Conservation (phyloP, 1,140 invertebrate genomes). For the Halesus radiatus region DNA sequence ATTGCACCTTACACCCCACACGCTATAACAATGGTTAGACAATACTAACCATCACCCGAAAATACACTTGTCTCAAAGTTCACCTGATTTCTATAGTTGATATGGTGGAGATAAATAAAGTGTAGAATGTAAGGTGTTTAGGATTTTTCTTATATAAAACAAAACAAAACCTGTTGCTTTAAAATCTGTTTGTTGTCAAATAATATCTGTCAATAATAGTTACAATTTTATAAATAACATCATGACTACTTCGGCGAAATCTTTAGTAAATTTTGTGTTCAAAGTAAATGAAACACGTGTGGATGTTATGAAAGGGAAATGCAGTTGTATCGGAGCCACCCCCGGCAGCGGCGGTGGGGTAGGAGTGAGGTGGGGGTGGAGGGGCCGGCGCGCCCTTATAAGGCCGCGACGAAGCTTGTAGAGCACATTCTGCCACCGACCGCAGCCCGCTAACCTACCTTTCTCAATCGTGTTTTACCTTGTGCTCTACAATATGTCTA, state of each 20-base stretch:
- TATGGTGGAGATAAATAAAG: not conserved
- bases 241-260: no score
- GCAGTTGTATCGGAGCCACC: constrained; percentile 27
- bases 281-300: not conserved
- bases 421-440: constrained; percentile 51
- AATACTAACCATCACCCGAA: not conserved
- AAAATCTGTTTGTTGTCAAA: not conserved
- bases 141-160: no score
- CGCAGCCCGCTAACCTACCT: constrained; percentile 33
- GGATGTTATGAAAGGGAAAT: not conserved
- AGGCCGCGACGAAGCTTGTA: constrained; percentile 22
- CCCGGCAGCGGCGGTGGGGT: not conserved
- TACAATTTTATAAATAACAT: no score
- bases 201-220: not conserved
- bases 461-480: not conserved
- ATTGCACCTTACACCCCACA: not conserved
- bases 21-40: not conserved
- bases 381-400: constrained; percentile 35
- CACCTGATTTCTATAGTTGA: constrained; percentile 14
- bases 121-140: not conserved
- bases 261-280: not conserved
- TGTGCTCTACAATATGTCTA: constrained; percentile 62
- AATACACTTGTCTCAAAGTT: constrained; percentile 24
- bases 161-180: not conserved
- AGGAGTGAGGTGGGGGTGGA: not conserved